Evolutionary conservation across 1,140 invertebrate species (phyloP).

Genomic region (Phymorhynchus buccinoides): DNA sequence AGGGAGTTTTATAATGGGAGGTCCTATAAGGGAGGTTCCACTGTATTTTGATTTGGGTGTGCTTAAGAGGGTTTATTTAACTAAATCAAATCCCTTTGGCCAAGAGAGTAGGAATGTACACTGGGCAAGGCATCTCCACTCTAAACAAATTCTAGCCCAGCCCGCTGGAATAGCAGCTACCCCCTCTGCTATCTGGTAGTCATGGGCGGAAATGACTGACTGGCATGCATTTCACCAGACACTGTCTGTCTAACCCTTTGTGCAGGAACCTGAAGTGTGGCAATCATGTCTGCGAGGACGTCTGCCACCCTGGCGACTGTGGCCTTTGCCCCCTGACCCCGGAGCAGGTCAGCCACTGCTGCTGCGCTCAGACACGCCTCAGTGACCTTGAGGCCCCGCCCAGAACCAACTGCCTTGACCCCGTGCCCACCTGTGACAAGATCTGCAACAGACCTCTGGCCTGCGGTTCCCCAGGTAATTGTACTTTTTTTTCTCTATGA

Average conservation of each 20-base stretch:
- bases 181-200: too few relatives aligned
- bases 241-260: background rate
- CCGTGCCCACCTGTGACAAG: slow-evolving; percentile 88
- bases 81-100: too few relatives aligned
- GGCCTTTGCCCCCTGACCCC: slow-evolving; percentile 63
- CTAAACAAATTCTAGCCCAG: too few relatives aligned
- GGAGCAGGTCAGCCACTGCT: slow-evolving; percentile 81
- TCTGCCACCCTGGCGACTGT: slow-evolving; percentile 71
- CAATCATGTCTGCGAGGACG: slow-evolving; percentile 69
- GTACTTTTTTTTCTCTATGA: background rate
- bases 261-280: slow-evolving; percentile 67
- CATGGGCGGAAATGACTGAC: too few relatives aligned
- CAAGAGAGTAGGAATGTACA: too few relatives aligned
- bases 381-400: slow-evolving; percentile 59
- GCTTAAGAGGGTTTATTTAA: too few relatives aligned
- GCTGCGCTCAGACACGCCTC: slow-evolving; percentile 84
- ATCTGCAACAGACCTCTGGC: slow-evolving; percentile 84
- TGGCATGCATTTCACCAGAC: too few relatives aligned
- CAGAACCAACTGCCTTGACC: slow-evolving; percentile 84
- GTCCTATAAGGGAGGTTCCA: too few relatives aligned
- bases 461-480: slow-evolving; percentile 84
- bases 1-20: too few relatives aligned
- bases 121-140: too few relatives aligned
- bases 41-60: too few relatives aligned
- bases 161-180: too few relatives aligned